These are phyloP conservation scores for Muraenolepis orangiensis DNA, from an alignment of 2,797 vertebrate genomes.

Conservation along the genomic window DNA sequence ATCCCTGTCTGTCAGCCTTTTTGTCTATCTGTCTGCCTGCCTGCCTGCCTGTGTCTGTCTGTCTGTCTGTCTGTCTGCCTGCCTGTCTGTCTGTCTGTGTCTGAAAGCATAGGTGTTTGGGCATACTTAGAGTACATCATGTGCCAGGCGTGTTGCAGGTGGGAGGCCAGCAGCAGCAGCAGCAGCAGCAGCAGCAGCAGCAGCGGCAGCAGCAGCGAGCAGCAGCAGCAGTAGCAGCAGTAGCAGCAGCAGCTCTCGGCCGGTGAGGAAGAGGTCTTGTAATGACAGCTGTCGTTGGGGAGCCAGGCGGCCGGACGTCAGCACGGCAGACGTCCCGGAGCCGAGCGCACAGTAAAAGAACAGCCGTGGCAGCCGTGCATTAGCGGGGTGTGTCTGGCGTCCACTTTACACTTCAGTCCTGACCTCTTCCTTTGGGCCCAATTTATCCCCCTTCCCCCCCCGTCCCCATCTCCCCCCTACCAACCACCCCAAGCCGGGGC, in stretches of 20 bases:
- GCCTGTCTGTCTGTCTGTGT: no score
- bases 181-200: no score
- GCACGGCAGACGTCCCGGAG: conserved; percentile 62
- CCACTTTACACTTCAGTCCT: conserved; percentile 66
- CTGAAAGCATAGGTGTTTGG: not conserved
- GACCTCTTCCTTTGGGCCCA: conserved; percentile 66
- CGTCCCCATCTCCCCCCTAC: conserved; percentile 46
- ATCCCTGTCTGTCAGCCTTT: no score
- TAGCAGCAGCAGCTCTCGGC: conserved; percentile 26
- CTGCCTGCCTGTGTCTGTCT: no score
- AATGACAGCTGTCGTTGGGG: conserved; percentile 60
- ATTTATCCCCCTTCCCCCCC: conserved; percentile 52
- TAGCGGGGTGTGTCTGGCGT: conserved; percentile 42
- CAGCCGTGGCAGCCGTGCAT: conserved; percentile 59
- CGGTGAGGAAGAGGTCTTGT: conserved; percentile 49
- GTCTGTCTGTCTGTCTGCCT: not conserved
- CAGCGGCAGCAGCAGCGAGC: no score
- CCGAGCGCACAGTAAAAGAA: conserved; percentile 48
- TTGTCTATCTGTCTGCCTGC: not conserved
- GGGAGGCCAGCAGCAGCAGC: not conserved
- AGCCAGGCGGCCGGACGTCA: conserved; percentile 30
- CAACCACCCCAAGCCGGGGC: conserved; percentile 42
- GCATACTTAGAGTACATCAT: not conserved
- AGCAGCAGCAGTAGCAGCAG: no score
- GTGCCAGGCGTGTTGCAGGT: conserved; percentile 17